Base-by-base conservation (phyloP, 2,797 vertebrate genomes). In the Tachyglossus aculeatus region DNA sequence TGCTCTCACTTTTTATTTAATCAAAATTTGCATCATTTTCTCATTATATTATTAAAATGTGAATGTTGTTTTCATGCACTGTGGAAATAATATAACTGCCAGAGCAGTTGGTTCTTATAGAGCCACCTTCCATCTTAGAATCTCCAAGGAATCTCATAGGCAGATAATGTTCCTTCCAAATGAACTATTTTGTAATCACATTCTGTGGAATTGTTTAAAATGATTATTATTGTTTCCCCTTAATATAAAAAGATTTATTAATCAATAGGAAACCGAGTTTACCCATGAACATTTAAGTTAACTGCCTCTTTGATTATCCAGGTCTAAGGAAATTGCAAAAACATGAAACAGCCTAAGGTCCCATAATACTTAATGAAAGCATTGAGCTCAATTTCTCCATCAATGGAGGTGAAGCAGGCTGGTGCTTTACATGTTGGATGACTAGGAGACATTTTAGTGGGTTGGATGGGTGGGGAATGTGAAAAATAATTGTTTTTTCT, bases 201-300 rank as follows among this genome's bases (percentile, higher is more conserved):
- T 50, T 60, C 61, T 38, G 67, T 69, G 65, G 58, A 65, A 77
- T 71, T 77, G 67, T 75, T 81, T 79, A 66, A 82, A 82, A 81
- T 75, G 72, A 77, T 77, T 68, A 71, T 74, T 73, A 74, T 75
- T 63, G 38, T 70, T 79, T 75, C 10, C 66, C 53, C 74, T 84
- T 82, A 85, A 85, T 87, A 82, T 79, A 77, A 79, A 78, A 65
- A 68, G 65, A 77, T 79, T 70, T 67, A 74, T 66, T 52, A 38
- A 73, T 18, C 19, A 14, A 21, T 56, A 44, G 64, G 62, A 45
- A 70, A 36, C n/a, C 4, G 25, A 22, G 29, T 55, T 72, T 65
- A 55, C 57, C 34, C 45, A 37, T 43, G 36, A 68, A 74, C 52
- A 52, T 32, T 37, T 38, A 37, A 71, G 44, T 52, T 73, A 81